These are phyloP conservation scores for Crypturellus undulatus DNA, from an alignment of 2,113 vertebrate species.

Conservation along the genomic window DNA sequence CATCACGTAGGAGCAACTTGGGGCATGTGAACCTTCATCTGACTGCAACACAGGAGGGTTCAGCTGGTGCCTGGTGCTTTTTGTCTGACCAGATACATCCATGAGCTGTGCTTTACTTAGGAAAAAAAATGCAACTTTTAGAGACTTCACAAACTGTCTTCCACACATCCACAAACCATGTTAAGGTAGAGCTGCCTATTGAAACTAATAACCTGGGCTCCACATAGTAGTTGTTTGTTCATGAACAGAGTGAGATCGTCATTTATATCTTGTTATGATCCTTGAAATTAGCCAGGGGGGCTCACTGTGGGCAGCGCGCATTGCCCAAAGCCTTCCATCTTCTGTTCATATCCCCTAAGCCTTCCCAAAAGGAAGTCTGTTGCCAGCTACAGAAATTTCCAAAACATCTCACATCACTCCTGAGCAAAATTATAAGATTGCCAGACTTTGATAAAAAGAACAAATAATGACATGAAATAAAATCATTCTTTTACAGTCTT, in stretches of 20 bases:
- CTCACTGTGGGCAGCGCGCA: not conserved
- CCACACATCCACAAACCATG: not conserved
- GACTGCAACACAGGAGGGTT: not conserved
- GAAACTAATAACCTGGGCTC: slow-evolving; percentile 33
- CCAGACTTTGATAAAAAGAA: not conserved
- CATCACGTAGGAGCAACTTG: not conserved
- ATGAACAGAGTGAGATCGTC: not conserved
- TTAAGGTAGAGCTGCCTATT: not conserved
- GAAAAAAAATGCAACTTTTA: not conserved
- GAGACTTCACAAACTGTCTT: not conserved
- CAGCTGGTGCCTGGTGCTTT: not conserved
- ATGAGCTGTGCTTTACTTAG: not conserved
- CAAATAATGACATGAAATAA: not conserved
- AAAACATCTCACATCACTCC: not conserved
- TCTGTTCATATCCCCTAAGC: not conserved
- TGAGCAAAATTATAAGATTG: not conserved
- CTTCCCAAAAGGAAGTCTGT: not conserved
- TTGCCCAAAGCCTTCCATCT: not conserved
- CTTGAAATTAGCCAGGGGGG: slow-evolving; percentile 27
- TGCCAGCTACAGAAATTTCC: not conserved
- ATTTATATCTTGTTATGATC: not conserved
- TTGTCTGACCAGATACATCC: not conserved
- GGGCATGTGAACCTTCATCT: not conserved
- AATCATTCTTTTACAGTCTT: not conserved
- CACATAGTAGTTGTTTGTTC: not conserved